These are phyloP conservation scores for Mirza zaza DNA, from an alignment of 2,113 vertebrate genomes.

Conservation along the genomic window DNA sequence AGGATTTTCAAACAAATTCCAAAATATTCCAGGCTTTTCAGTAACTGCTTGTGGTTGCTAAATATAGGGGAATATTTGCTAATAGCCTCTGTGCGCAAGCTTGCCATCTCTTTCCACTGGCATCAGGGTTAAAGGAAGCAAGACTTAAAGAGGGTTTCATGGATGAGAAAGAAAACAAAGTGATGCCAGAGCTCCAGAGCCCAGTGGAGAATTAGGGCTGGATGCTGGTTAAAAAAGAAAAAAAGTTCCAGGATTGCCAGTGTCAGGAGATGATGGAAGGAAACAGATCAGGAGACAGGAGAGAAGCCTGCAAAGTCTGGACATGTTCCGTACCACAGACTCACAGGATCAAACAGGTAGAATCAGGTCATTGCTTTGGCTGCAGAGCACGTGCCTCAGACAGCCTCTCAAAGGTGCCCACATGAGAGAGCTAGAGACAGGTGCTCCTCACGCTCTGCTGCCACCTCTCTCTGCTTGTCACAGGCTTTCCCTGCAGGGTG, in stretches of 20 bases:
- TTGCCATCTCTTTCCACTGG: background rate
- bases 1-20: background rate
- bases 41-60: background rate
- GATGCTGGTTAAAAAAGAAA: background rate
- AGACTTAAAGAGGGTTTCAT: background rate
- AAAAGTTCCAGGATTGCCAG: background rate
- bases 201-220: background rate
- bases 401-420: background rate
- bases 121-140: background rate
- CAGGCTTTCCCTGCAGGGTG: background rate
- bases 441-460: rapidly evolving
- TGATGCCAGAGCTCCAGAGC: background rate
- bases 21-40: background rate
- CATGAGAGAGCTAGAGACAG: background rate
- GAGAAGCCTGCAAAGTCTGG: background rate
- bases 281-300: background rate
- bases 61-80: background rate
- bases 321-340: background rate
- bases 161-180: background rate
- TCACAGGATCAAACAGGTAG: background rate
- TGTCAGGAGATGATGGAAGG: background rate
- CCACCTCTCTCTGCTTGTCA: background rate
- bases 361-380: background rate
- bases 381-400: too few relatives aligned
- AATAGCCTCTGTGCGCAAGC: background rate